Evolutionary conservation across 2,888 invertebrate genomes (phyloP), one percentile per base, ranked within the genome.

Genomic region (Leptarthrus brevirostris): DNA sequence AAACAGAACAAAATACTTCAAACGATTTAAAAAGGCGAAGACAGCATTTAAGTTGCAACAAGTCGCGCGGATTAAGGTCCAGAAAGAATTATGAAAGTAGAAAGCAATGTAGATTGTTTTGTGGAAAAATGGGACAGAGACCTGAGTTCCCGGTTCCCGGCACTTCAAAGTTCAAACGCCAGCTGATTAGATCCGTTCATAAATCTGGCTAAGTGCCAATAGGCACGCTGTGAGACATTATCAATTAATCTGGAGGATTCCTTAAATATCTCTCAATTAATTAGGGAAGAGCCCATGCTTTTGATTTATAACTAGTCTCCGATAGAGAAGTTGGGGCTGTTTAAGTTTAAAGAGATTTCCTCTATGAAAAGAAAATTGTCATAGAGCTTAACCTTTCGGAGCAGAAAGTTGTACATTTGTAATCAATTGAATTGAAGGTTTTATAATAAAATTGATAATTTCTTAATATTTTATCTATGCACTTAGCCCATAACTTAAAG

Each of bases 181-280:
- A 16, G 36, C 34, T 36, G 58, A 58, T 18, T 58, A 40, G n/a
- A n/a, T 5, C 58, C 34, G 36, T 58, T 34, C 58, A 58, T 20
- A 58, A 58, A n/a, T 18, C 58, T 58, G 58, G 58, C 34, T 18
- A 20, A 36, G 36, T 58, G 58, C 58, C 58, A 58, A 58, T 58
- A 16, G 20, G 16, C 34, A 18, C 58, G 36, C 58, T 58, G 12
- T n/a, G 36, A 18, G 36, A 58, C 36, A 36, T 58, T 58, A 58
- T 58, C 58, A 58, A 36, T 58, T 36, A 58, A 58, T 58, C 58
- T 58, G 36, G 58, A 58, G 36, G 58, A 58, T 58, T 34, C 58
- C 22, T 36, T 34, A 20, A 58, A 58, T 36, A 30, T 56, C 34
- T 56, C n/a, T 56, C 56, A 34, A 56, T 56, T 56, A 58, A 36